Percentiles rank a stretch among this genome's conserved stretches.
phyloP scores from a whole-genome alignment of 2,113 vertebrate species.

The Camelus dromedarius region DNA sequence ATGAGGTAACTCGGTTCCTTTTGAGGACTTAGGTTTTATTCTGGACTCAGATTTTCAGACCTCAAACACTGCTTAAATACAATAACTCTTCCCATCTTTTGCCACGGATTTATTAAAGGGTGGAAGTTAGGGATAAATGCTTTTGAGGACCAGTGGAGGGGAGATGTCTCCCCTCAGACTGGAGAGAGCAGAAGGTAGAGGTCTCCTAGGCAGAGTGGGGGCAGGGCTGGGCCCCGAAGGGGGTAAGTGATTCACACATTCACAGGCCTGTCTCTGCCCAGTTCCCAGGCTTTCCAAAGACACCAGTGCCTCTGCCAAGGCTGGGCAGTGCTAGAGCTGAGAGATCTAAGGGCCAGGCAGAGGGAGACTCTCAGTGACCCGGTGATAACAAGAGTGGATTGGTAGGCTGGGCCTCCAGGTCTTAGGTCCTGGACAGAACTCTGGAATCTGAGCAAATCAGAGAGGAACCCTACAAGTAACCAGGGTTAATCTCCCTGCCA shows the following conservation, averaged over 20 bases:
- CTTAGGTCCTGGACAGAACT: not conserved
- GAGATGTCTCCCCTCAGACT: not conserved
- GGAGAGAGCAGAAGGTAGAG: not conserved
- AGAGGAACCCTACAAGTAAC: not conserved
- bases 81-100: not conserved
- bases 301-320: no score
- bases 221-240: fast-evolving
- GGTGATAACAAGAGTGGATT: not conserved
- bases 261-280: no score
- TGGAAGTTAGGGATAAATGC: not conserved
- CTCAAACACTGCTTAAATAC: not conserved
- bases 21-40: not conserved
- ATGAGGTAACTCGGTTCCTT: not conserved
- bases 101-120: not conserved
- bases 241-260: fast-evolving
- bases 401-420: not conserved
- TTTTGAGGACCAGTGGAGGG: not conserved
- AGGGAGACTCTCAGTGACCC: not conserved
- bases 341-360: not conserved
- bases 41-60: not conserved
- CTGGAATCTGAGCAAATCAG: not conserved
- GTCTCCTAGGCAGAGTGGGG: not conserved
- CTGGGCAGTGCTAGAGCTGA: not conserved
- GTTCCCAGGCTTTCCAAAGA: not conserved
- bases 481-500: not conserved